Percentiles rank a stretch among this genome's conserved stretches.
These are phyloP conservation scores for Euzetes globulus DNA, from an alignment of 2,888 invertebrate species.

Conservation along the genomic window DNA sequence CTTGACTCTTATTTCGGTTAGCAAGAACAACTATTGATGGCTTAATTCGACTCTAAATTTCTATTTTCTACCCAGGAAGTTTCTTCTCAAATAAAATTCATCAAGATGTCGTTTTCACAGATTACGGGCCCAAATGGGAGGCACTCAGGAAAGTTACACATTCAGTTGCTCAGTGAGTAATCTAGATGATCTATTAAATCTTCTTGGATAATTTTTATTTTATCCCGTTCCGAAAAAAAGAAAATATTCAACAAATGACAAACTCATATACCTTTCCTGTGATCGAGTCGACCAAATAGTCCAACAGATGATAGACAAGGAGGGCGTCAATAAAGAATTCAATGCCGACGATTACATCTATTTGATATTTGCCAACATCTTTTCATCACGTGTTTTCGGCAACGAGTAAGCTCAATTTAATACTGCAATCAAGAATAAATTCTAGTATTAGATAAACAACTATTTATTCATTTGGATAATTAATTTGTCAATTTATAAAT, in stretches of 20 bases:
- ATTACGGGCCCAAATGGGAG: not conserved
- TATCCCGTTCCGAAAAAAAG: not conserved
- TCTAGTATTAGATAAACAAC: not conserved
- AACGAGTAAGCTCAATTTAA: not conserved
- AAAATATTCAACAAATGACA: not conserved
- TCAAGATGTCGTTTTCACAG: too few relatives aligned
- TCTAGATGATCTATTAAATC: not conserved
- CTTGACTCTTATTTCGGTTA: not conserved
- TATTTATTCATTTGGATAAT: not conserved
- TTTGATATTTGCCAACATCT: not conserved
- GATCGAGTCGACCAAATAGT: constrained; percentile 8
- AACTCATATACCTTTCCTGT: not conserved
- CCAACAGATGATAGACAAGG: not conserved
- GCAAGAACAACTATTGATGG: too few relatives aligned
- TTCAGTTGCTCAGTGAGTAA: not conserved
- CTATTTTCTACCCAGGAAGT: too few relatives aligned
- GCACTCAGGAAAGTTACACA: not conserved
- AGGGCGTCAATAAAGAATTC: not conserved
- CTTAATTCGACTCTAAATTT: too few relatives aligned
- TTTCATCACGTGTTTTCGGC: not conserved
- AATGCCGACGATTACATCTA: not conserved
- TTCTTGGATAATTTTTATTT: too few relatives aligned
- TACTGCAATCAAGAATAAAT: not conserved
- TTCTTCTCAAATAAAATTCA: too few relatives aligned
- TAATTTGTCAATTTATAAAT: too few relatives aligned